A percentile compares a stretch with the other conserved stretches of the same genome.
Conservation (phyloP, 2,888 invertebrate species). For the Zeuzera pyrina region DNA sequence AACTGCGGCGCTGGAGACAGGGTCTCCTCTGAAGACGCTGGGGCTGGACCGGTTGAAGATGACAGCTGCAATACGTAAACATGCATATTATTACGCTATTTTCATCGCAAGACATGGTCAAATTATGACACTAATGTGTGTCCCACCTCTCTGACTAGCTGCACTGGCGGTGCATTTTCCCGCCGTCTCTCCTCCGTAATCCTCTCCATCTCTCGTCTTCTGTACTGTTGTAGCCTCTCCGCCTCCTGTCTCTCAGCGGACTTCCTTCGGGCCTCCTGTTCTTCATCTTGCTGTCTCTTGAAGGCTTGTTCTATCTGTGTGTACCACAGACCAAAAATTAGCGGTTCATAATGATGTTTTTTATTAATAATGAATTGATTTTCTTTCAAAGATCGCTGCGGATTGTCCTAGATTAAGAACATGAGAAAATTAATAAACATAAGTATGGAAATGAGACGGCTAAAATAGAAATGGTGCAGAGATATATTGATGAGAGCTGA, state of each 20-base stretch:
- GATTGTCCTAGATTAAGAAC: no score
- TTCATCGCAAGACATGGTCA: background rate
- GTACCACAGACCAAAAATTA: background rate
- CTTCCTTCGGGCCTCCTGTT: constrained; percentile 81
- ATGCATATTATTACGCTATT: no score
- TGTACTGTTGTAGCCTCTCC: constrained; percentile 87
- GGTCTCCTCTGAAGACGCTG: constrained; percentile 37
- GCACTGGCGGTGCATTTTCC: constrained; percentile 54
- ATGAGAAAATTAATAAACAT: no score
- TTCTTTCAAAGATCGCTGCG: no score
- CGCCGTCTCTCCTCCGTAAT: constrained; percentile 88
- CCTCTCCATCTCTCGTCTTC: constrained; percentile 90
- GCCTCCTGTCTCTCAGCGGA: constrained; percentile 88
- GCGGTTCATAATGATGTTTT: background rate
- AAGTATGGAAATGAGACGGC: no score
- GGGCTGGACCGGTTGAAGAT: constrained; percentile 7
- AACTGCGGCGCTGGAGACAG: constrained; percentile 62
- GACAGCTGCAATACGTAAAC: background rate
- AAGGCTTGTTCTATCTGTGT: constrained; percentile 87
- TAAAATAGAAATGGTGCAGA: no score
- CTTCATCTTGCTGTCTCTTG: constrained; percentile 83
- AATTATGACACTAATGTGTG: background rate
- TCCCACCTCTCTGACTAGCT: constrained; percentile 27
- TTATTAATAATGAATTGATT: no score
- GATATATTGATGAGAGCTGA: no score